Conservation (phyloP, 2,888 invertebrate species). For the Pasiphila rectangulata region DNA sequence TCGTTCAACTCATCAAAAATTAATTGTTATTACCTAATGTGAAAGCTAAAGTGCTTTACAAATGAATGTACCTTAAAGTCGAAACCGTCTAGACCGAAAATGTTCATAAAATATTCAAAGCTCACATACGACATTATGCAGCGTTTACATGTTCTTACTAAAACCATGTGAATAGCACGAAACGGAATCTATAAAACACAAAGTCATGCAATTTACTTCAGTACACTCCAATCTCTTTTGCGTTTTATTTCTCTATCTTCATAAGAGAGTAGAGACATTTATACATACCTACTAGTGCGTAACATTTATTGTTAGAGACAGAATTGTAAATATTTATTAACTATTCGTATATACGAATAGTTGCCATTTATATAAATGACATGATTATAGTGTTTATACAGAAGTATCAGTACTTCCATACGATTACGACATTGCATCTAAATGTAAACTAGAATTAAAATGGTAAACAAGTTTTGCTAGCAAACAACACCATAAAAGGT, state of each 20-base stretch:
- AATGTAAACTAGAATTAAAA: too few relatives aligned
- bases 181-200: slow-evolving; percentile 12
- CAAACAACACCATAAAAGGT: too few relatives aligned
- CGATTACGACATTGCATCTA: too few relatives aligned
- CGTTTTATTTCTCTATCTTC: slow-evolving; percentile 5
- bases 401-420: too few relatives aligned
- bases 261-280: slow-evolving; percentile 3
- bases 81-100: slow-evolving; percentile 15
- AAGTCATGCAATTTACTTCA: slow-evolving; percentile 15
- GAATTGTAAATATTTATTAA: slow-evolving; percentile 1
- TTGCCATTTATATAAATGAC: not conserved
- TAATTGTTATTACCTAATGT: not conserved
- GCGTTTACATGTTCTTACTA: slow-evolving; percentile 1
- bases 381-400: too few relatives aligned
- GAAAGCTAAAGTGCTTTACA: too few relatives aligned
- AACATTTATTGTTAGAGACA: slow-evolving; percentile 7
- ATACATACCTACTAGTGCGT: not conserved
- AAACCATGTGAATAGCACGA: slow-evolving; percentile 4
- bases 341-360: not conserved
- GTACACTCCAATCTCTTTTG: slow-evolving; percentile 7
- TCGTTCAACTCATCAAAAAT: not conserved
- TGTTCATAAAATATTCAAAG: slow-evolving; percentile 16
- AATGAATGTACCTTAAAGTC: not conserved
- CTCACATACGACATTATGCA: slow-evolving; percentile 10
- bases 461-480: too few relatives aligned